Evolutionary conservation across 2,113 vertebrate species (phyloP).

Genomic region (Bombycilla garrulus): DNA sequence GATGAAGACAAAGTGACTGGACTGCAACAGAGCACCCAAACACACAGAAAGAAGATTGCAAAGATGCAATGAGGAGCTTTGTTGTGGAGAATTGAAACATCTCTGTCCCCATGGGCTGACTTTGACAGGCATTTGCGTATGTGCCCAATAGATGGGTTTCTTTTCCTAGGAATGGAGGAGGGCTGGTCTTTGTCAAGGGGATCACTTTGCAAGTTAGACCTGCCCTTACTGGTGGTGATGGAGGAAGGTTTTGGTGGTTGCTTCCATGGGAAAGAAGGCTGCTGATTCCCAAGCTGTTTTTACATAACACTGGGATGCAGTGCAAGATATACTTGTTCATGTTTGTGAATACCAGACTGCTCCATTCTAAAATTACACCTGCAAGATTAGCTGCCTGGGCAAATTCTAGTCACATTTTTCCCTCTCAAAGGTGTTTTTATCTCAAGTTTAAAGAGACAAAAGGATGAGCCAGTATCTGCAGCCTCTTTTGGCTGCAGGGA

Average conservation of each 20-base stretch:
- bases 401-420: not conserved
- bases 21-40: not conserved
- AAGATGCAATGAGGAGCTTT: not conserved
- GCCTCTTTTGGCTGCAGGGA: not conserved
- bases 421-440: not conserved
- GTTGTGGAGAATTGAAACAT: not conserved
- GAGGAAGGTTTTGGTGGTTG: not conserved
- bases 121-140: not conserved
- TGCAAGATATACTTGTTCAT: not conserved
- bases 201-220: not conserved
- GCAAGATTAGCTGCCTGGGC: not conserved
- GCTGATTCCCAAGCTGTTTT: not conserved
- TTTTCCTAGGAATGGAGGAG: not conserved
- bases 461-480: not conserved
- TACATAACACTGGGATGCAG: not conserved
- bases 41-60: not conserved
- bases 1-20: not conserved
- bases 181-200: not conserved
- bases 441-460: conserved; percentile 16
- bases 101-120: not conserved
- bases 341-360: not conserved
- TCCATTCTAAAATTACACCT: not conserved
- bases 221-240: not conserved
- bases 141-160: not conserved
- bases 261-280: not conserved